Percentiles rank a stretch among this genome's conserved stretches.
Evolutionary conservation across 1,140 invertebrate genomes (phyloP).

Genomic region (Diorhabda carinulata): DNA sequence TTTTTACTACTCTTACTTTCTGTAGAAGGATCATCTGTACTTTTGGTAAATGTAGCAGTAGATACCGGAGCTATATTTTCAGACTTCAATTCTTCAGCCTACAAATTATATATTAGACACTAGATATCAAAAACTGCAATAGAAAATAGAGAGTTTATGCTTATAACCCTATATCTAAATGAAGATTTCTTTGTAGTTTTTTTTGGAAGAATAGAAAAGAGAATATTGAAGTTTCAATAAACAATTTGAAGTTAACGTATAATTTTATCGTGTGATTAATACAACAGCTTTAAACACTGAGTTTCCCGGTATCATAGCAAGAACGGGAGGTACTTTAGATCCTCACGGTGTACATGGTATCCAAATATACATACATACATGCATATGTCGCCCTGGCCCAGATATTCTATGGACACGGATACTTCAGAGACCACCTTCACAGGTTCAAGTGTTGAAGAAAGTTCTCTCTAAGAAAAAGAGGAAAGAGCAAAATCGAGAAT

Average conservation of each 20-base stretch:
- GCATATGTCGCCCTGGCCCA: no score
- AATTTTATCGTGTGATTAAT: neutral
- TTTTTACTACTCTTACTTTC: conserved; percentile 56
- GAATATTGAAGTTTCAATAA: neutral
- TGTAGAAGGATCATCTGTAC: conserved; percentile 42
- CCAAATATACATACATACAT: no score
- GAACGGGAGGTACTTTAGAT: no score
- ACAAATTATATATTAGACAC: neutral
- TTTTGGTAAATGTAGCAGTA: conserved; percentile 39
- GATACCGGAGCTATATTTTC: conserved; percentile 37
- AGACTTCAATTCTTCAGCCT: conserved; percentile 29
- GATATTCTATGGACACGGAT: no score
- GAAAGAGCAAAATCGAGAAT: no score
- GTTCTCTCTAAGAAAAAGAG: no score
- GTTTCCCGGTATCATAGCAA: no score
- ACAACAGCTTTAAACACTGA: no score
- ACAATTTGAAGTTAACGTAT: neutral
- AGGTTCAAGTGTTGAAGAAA: no score
- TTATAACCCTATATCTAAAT: neutral
- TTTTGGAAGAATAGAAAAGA: neutral
- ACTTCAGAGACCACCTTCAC: no score
- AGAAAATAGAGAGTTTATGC: neutral
- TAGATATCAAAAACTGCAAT: neutral
- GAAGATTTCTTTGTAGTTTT: neutral
- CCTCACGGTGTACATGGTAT: no score